A percentile compares a stretch with the other conserved stretches of the same genome.
These are phyloP conservation scores for Dendronephthya gigantea DNA, from an alignment of 64 coral and sea anemone genomes.

Conservation along the genomic window DNA sequence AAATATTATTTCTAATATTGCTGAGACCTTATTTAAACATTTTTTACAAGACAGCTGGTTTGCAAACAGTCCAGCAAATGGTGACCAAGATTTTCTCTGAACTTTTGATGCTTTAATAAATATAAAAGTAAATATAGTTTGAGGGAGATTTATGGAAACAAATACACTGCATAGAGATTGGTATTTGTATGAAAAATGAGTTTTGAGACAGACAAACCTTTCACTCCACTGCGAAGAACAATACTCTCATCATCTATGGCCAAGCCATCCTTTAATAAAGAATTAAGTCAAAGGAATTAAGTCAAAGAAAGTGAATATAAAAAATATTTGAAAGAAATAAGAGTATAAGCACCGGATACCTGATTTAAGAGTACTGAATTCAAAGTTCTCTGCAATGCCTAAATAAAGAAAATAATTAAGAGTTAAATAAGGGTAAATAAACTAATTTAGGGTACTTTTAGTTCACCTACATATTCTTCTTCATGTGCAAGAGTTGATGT, in stretches of 20 bases:
- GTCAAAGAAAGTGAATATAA: neutral
- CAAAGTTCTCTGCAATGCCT: neutral
- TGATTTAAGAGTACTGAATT: neutral
- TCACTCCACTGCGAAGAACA: neutral
- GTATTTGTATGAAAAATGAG: no score
- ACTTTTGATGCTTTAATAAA: neutral
- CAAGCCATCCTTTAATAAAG: neutral
- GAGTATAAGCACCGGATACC: neutral
- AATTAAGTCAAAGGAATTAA: no score
- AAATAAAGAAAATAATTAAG: neutral
- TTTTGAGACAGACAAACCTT: neutral
- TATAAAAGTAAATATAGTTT: neutral
- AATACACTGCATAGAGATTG: no score
- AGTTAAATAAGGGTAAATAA: no score
- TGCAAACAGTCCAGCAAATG: constrained; percentile 79
- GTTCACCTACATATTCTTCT: constrained; percentile 26
- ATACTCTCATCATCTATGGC: neutral
- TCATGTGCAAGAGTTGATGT: constrained; percentile 81
- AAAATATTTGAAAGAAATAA: neutral
- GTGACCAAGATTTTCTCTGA: constrained; percentile 43
- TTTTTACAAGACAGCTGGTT: constrained; percentile 80
- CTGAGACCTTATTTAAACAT: constrained; percentile 66
- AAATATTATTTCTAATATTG: no score
- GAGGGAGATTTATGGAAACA: neutral
- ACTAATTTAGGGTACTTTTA: neutral